These are phyloP conservation scores for Tetraodon nigroviridis DNA, from an alignment of 2,113 vertebrate genomes.

Conservation along the genomic window DNA sequence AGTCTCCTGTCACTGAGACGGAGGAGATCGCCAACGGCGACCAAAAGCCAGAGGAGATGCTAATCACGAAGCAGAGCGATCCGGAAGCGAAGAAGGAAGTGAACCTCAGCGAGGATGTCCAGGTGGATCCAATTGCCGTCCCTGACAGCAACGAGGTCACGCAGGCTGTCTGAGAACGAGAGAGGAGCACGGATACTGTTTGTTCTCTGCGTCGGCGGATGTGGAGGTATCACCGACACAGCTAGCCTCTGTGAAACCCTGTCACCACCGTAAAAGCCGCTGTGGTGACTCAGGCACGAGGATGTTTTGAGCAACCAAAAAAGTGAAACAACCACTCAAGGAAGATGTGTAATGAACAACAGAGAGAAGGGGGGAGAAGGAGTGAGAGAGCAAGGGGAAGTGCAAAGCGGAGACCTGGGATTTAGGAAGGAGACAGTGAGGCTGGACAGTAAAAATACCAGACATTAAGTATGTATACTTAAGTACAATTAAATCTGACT, in stretches of 20 bases:
- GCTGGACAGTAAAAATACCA: constrained; percentile 24
- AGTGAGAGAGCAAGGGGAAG: constrained; percentile 14
- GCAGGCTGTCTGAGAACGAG: constrained; percentile 63
- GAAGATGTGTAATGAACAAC: constrained; percentile 15
- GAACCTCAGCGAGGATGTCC: constrained; percentile 51
- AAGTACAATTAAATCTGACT: constrained; percentile 56
- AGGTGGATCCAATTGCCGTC: constrained; percentile 48
- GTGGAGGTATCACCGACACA: constrained; percentile 46
- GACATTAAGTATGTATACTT: constrained; percentile 46
- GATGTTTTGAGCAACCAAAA: constrained; percentile 66
- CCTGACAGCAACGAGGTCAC: constrained; percentile 60
- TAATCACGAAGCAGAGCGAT: constrained; percentile 58
- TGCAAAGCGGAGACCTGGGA: constrained; percentile 17
- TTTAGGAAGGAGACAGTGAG: constrained; percentile 26
- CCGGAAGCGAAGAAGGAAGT: constrained; percentile 75
- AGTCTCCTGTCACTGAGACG: constrained; percentile 25
- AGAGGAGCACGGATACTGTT: constrained; percentile 54
- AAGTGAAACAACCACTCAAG: constrained; percentile 60
- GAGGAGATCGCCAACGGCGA: constrained; percentile 68
- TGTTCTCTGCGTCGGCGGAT: constrained; percentile 38
- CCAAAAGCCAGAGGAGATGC: constrained; percentile 49
- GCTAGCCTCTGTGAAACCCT: constrained; percentile 49
- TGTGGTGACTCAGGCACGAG: constrained; percentile 59
- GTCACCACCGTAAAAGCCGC: constrained; percentile 52
- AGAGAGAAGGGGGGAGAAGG: constrained; percentile 10